Evolutionary conservation across 2,797 vertebrate species (phyloP).

Genomic region (Tokudaia muenninki): DNA sequence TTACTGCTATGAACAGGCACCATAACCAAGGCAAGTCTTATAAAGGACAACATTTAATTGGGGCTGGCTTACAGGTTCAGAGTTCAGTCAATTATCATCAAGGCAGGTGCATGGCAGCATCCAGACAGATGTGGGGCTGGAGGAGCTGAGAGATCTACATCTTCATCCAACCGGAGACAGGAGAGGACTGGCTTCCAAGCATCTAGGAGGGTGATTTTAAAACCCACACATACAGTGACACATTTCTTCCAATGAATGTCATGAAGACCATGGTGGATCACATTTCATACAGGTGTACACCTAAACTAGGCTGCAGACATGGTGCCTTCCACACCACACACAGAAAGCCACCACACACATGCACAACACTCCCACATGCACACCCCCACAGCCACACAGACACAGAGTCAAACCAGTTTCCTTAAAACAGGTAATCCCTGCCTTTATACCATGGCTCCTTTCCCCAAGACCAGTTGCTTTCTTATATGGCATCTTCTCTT

Average conservation of each 20-base stretch:
- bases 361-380: not conserved
- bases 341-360: too few species aligned
- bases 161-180: not conserved
- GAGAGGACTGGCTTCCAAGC: not conserved
- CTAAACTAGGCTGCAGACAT: not conserved
- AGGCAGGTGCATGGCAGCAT: not conserved
- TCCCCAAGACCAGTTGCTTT: not conserved
- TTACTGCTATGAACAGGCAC: not conserved
- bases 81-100: not conserved
- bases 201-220: not conserved
- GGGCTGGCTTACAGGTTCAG: not conserved
- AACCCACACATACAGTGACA: not conserved
- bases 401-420: not conserved
- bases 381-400: not conserved
- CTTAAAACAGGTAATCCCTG: not conserved
- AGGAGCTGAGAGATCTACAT: not conserved
- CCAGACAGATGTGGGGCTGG: not conserved
- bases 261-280: not conserved
- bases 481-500: not conserved
- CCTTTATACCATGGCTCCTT: not conserved
- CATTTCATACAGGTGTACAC: not conserved
- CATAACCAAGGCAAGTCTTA: not conserved
- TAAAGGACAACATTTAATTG: not conserved
- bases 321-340: too few species aligned
- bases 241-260: not conserved